These are phyloP conservation scores for Cylas formicarius DNA, from an alignment of 1,140 invertebrate genomes.

Conservation along the genomic window DNA sequence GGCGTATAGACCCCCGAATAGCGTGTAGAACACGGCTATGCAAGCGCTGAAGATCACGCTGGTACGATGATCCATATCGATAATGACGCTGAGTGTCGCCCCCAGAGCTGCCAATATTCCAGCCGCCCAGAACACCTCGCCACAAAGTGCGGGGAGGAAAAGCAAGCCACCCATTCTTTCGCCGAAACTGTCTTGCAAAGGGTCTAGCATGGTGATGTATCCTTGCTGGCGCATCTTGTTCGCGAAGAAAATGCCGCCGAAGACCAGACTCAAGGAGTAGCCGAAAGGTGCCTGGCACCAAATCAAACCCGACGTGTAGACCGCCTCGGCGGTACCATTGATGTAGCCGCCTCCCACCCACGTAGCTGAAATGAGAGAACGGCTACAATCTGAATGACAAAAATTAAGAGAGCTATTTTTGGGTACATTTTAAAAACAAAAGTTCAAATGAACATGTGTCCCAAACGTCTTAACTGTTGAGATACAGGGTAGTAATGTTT, in stretches of 20 bases:
- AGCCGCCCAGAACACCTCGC: slow-evolving; percentile 57
- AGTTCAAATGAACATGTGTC: no score
- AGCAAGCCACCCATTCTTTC: slow-evolving; percentile 93
- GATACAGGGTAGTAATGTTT: no score
- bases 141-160: slow-evolving; percentile 92
- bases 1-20: slow-evolving; percentile 95
- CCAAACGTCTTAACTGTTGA: no score
- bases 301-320: slow-evolving; percentile 83
- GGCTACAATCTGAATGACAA: not conserved
- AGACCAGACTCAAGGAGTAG: slow-evolving; percentile 88
- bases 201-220: slow-evolving; percentile 98
- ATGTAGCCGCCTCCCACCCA: slow-evolving; percentile 99
- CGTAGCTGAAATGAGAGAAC: slow-evolving; percentile 70
- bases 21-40: slow-evolving; percentile 95
- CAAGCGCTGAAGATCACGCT: slow-evolving; percentile 92
- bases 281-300: slow-evolving; percentile 98
- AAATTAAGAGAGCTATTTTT: no score
- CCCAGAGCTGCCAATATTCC: slow-evolving; percentile 50
- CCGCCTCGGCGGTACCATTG: slow-evolving; percentile 94
- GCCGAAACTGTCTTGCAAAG: slow-evolving; percentile 92
- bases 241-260: slow-evolving; percentile 96
- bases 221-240: slow-evolving; percentile 95
- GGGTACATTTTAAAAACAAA: no score
- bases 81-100: slow-evolving; percentile 91
- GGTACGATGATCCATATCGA: slow-evolving; percentile 86